Evolutionary conservation across 2,888 invertebrate species (phyloP).

Genomic region (Micropterix aruncella): DNA sequence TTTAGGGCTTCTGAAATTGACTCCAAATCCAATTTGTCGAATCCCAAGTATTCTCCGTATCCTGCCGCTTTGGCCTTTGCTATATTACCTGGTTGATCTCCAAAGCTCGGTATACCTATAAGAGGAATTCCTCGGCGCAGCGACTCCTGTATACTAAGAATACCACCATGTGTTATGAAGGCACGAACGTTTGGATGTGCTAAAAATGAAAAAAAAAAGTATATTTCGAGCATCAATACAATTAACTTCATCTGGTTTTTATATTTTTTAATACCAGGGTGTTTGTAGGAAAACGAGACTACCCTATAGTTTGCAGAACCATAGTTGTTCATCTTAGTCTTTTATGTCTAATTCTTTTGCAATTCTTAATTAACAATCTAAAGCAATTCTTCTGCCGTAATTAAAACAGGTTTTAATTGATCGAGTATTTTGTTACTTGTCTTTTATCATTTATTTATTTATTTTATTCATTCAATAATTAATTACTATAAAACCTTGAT

Average conservation of each 20-base stretch:
- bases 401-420: too few relatives aligned
- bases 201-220: constrained; percentile 6
- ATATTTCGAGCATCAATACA: constrained; percentile 1
- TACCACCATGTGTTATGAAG: constrained; percentile 22
- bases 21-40: constrained; percentile 16
- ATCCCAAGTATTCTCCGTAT: constrained; percentile 17
- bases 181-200: constrained; percentile 20
- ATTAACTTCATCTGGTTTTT: constrained; percentile 1
- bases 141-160: constrained; percentile 20
- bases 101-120: constrained; percentile 22
- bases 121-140: constrained; percentile 20
- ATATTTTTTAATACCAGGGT: not conserved
- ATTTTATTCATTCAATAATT: too few relatives aligned
- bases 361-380: too few relatives aligned
- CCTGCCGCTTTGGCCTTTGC: constrained; percentile 18
- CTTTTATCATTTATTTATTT: too few relatives aligned
- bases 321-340: too few relatives aligned
- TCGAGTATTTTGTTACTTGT: too few relatives aligned
- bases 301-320: too few relatives aligned
- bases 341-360: too few relatives aligned
- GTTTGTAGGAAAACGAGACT: too few relatives aligned
- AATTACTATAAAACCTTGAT: too few relatives aligned
- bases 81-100: constrained; percentile 24
- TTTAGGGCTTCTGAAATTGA: constrained; percentile 15
- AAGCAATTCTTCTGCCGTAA: too few relatives aligned